Evolutionary conservation across 1,140 invertebrate genomes (phyloP).

Genomic region (Pseudachorutes palmiensis): DNA sequence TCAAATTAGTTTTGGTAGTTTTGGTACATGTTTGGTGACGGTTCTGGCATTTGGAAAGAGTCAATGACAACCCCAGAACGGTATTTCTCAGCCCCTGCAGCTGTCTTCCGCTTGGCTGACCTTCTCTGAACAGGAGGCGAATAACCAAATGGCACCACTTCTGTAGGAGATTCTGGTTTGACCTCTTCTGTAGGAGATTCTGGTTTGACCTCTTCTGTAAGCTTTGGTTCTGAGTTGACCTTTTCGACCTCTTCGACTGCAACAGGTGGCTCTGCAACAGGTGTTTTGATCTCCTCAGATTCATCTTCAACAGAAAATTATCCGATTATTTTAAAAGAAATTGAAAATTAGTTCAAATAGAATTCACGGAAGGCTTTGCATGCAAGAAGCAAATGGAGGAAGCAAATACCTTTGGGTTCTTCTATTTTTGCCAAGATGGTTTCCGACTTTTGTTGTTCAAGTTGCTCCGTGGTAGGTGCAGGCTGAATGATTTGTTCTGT

Average conservation of each 20-base stretch:
- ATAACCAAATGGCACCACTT: too few species aligned
- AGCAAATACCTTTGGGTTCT: background rate
- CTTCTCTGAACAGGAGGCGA: background rate
- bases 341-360: background rate
- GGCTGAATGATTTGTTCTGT: too few species aligned
- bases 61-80: conserved; percentile 9
- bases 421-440: background rate
- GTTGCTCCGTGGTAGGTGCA: background rate
- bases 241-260: too few species aligned
- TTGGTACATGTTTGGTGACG: too few species aligned
- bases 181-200: background rate
- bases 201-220: background rate
- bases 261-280: background rate
- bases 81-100: background rate
- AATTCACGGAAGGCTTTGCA: background rate
- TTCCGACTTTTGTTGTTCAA: background rate
- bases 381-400: background rate
- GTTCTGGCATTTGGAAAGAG: too few species aligned
- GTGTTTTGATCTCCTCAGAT: too few species aligned
- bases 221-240: background rate
- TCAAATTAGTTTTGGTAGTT: background rate
- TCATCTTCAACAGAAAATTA: too few species aligned
- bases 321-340: background rate
- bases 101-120: background rate
- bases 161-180: background rate